These are phyloP conservation scores for Polydesmus complanatus DNA, from an alignment of 2,888 invertebrate species.

Conservation along the genomic window DNA sequence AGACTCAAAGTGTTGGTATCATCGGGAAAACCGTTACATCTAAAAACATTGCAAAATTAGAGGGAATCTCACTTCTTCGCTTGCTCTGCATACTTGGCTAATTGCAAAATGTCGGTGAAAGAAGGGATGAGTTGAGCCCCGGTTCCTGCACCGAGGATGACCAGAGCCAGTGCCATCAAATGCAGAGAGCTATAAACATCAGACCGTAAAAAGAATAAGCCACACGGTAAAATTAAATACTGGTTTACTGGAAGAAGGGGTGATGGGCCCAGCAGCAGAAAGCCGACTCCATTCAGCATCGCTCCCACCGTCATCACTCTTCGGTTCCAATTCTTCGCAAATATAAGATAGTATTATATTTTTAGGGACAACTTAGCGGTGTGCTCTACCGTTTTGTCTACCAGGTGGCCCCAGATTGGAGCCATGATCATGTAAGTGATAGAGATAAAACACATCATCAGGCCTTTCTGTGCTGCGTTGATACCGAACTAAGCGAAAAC, in stretches of 20 bases:
- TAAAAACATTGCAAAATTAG: not conserved
- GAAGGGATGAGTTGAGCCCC: conserved; percentile 8
- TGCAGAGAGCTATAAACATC: not conserved
- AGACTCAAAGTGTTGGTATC: not conserved
- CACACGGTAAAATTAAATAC: not conserved
- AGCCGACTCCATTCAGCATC: not conserved
- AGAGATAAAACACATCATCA: not conserved
- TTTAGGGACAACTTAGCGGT: not conserved
- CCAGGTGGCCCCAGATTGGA: not conserved
- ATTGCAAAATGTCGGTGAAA: not conserved
- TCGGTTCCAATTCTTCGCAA: not conserved
- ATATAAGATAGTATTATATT: not conserved
- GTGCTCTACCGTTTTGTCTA: not conserved
- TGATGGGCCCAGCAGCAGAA: conserved; percentile 5
- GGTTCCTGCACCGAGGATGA: conserved; percentile 1
- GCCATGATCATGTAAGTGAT: not conserved
- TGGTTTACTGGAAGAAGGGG: not conserved
- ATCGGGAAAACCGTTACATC: not conserved
- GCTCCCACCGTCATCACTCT: conserved; percentile 5
- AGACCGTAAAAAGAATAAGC: not conserved
- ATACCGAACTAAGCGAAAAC: conserved; percentile 16
- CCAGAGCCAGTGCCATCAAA: not conserved
- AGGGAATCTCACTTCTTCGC: not conserved
- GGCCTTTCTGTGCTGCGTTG: conserved; percentile 3
- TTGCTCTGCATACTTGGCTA: conserved; percentile 1